Evolutionary conservation across 2,113 vertebrate species (phyloP), one percentile per base, ranked within the genome.

Genomic region (Macheiramphus alcinus): DNA sequence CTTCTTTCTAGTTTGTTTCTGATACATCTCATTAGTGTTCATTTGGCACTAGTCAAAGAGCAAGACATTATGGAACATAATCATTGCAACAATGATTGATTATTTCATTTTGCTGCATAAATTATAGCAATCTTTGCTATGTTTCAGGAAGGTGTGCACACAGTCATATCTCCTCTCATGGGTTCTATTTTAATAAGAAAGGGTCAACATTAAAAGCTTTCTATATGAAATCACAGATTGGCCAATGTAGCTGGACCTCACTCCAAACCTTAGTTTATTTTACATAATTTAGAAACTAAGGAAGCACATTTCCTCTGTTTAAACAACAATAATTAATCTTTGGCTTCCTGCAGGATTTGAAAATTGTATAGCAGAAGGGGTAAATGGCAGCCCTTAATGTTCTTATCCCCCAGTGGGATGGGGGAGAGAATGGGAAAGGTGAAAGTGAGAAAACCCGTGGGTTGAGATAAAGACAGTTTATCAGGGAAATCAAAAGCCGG

Each of bases 391-490:
- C 11, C 13, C 27, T 76, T 65, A 26, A 32, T 6, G 10, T 36
- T 38, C 19, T 31, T 76, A 62, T 18, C 11, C 5, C 18, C 16
- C 10, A 6, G 4, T 3, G 9, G 26, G 18, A n/a, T 29, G 32
- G 21, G 2, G 42, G 7, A 19, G 38, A 84, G 17, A 59, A 74
- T 9, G 8, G 9, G 43, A 75, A 79, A 6, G 45, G 16, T 34
- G 14, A 66, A 91, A 42, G 21, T 62, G n/a, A 56, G 7, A 71
- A 21, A 76, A 56, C 2, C 6, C 0, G 0, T 20, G 11, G 16
- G 12, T 22, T 66, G 13, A 55, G 59, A 22, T 19, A 38, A 55
- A 10, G 26, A 43, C 7, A 25, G 3, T n/a, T 55, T 12, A 36
- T 59, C 2, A 71, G 27, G 3, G 7, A 55, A 83, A 83, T 26